phyloP scores from a whole-genome alignment of 2,113 vertebrate species.

The Notarius lentiginosus region DNA sequence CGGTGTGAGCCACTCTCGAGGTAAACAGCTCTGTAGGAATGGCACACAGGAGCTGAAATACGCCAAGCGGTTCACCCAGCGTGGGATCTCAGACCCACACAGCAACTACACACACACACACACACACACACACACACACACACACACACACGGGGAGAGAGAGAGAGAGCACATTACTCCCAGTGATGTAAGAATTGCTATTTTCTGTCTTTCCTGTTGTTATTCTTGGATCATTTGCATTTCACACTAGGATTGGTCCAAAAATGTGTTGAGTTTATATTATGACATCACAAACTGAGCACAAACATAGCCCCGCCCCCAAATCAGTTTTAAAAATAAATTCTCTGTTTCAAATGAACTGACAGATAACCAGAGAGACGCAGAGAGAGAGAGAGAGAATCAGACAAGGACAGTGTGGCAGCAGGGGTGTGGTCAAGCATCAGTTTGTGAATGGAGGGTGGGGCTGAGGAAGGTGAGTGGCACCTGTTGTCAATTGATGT shows the following conservation, averaged over 20 bases:
- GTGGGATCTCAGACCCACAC: conserved; percentile 87
- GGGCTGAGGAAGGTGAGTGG: too few species aligned
- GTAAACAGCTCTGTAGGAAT: conserved; percentile 91
- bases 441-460: too few species aligned
- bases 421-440: too few species aligned
- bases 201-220: background rate
- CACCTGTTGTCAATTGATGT: too few species aligned
- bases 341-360: background rate
- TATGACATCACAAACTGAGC: background rate
- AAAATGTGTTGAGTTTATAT: background rate
- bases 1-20: conserved; percentile 90
- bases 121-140: conserved; percentile 11
- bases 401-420: too few species aligned
- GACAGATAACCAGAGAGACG: background rate
- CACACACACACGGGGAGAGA: conserved; percentile 63
- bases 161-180: background rate
- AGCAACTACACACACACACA: conserved; percentile 73
- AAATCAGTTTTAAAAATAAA: background rate
- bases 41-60: conserved; percentile 94
- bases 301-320: background rate
- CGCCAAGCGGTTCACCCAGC: conserved; percentile 90
- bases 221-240: background rate
- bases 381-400: background rate
- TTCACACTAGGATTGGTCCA: background rate
- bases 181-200: background rate